Conservation (phyloP, 2,888 invertebrate species). For the Terebella lapidaria region DNA sequence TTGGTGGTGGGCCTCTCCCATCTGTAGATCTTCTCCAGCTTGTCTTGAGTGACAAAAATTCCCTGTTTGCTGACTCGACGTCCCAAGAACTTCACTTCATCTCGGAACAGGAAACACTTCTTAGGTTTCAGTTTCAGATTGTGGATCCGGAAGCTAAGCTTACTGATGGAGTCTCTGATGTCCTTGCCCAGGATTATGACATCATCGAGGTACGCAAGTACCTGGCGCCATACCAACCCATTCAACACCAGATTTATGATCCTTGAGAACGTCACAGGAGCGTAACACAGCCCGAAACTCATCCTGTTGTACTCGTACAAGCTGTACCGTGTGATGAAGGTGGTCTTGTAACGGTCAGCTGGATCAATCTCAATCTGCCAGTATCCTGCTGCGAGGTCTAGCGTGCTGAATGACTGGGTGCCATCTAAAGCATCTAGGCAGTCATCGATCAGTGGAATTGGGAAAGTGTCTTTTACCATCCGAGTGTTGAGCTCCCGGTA, state of each 20-base stretch:
- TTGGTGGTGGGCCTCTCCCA: background rate
- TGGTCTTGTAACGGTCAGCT: too few species aligned
- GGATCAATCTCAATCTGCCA: too few species aligned
- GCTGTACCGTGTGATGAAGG: background rate
- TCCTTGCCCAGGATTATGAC: background rate
- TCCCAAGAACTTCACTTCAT: background rate
- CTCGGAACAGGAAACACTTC: background rate
- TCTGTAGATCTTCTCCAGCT: background rate
- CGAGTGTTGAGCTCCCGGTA: too few species aligned
- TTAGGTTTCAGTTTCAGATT: slow-evolving; percentile 4
- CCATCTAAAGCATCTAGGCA: too few species aligned
- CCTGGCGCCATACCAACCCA: background rate
- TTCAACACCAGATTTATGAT: background rate
- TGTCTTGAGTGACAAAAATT: background rate
- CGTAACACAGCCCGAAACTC: too few species aligned
- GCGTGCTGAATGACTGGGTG: too few species aligned
- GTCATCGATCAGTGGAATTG: too few species aligned
- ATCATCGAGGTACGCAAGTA: slow-evolving; percentile 2
- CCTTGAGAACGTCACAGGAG: background rate
- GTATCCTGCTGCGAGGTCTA: too few species aligned
- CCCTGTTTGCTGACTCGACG: background rate
- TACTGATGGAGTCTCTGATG: background rate
- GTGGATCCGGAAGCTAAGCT: slow-evolving; percentile 1
- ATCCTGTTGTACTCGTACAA: too few species aligned
- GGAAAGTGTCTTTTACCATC: too few species aligned